Base-by-base conservation (phyloP, 1,140 invertebrate genomes). In the Dinoponera quadriceps region DNA sequence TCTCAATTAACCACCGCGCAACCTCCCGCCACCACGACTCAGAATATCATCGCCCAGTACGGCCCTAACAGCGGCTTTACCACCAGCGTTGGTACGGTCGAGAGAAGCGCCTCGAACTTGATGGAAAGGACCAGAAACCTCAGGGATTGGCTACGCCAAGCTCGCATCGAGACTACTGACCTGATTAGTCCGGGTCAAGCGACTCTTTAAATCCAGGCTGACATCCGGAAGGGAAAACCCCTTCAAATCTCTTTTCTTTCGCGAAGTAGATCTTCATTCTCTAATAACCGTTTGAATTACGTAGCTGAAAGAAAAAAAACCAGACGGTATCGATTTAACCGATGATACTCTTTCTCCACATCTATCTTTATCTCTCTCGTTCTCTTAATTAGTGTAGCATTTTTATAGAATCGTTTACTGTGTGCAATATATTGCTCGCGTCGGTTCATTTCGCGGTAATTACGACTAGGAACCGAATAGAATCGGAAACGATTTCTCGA, bases 61-160 rank as follows among this genome's bases (percentile, higher is more conserved):
- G 93, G 93, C 5, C 93, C 93, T 5, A 92, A 91, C 22, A 94
- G 92, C 38, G 93, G 94, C 5, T 94, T 92, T 54, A 93, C 93
- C 7, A 94, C 94, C 13, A 94, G 94, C 82, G 93, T 94, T n/a
- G 92, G 94, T 1, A 93, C 91, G 5, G 91, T 94, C 4, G 92
- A 94, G 29, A 85, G 92, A 14, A 94, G 94, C 80, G 89, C 94
- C 20, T 94, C 95, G 2, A 96, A 95, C 54, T 89, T 96, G 27
- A 95, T 96, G 55, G 96, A 96, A 87, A 93, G 96, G 51, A 96
- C 96, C 0, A 93, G 95, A 65, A 96, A 96, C 83, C 91, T 96
- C 33, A 94, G 96, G 69, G 96, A 96, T 87, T 96, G 96, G 96
- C 87, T 96, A 55, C 93, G 95, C 25, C 95, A 96, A 89, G 93